Evolutionary conservation across 2,113 vertebrate genomes (phyloP).

Genomic region (Falcunculus frontatus): DNA sequence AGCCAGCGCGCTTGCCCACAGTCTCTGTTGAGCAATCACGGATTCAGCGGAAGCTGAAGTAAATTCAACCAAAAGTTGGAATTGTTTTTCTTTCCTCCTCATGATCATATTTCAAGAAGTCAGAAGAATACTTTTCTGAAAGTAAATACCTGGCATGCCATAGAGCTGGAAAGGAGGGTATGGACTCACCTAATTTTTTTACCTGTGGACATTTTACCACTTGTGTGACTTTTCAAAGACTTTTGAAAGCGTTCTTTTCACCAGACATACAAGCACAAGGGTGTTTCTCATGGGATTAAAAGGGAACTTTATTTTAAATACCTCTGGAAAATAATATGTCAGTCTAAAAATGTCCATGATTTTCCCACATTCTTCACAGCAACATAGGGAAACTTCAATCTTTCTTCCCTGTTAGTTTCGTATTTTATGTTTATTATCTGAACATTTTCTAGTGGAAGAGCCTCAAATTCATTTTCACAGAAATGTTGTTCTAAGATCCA

Average conservation of each 20-base stretch:
- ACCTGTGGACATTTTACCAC: not conserved
- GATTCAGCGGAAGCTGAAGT: not conserved
- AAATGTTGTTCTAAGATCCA: not conserved
- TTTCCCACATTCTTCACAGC: conserved; percentile 11
- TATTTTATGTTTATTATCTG: not conserved
- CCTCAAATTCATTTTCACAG: not conserved
- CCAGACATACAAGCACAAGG: not conserved
- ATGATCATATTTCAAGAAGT: not conserved
- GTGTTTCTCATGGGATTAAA: not conserved
- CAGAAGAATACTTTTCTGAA: not conserved
- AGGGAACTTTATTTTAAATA: conserved; percentile 26
- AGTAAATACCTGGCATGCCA: not conserved
- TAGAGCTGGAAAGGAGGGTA: not conserved
- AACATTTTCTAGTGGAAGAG: not conserved
- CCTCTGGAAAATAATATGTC: not conserved
- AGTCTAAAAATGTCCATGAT: not conserved
- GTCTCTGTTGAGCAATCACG: not conserved
- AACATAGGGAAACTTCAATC: not conserved
- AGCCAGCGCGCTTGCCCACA: not conserved
- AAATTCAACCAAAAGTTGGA: not conserved
- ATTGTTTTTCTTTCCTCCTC: not conserved
- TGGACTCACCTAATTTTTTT: not conserved
- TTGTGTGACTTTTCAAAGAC: not conserved
- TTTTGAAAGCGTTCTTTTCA: not conserved
- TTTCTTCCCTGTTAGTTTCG: not conserved